Conservation (phyloP, 2,888 invertebrate genomes). For the Lacanobia oleracea region DNA sequence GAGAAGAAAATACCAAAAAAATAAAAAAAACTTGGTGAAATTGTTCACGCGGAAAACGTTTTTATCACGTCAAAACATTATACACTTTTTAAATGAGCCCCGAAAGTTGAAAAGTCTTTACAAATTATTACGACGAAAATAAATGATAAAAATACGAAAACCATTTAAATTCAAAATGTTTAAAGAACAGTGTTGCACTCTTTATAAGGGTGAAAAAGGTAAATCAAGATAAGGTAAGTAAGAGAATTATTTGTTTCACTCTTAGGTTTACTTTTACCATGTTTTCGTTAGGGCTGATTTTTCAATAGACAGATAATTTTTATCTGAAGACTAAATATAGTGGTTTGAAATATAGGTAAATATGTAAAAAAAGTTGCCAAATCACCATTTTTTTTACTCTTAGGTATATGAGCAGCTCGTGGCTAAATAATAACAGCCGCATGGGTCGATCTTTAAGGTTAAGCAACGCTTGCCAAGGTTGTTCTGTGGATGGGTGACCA, state of each 20-base stretch:
- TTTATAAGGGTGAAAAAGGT: background rate
- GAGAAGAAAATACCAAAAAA: background rate
- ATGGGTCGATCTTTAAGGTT: too few species aligned
- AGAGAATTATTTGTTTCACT: constrained; percentile 7
- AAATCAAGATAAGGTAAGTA: constrained; percentile 22
- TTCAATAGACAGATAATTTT: too few species aligned
- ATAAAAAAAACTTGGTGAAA: constrained; percentile 4
- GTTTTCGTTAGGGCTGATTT: too few species aligned
- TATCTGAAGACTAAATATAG: too few species aligned
- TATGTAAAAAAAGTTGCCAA: too few species aligned
- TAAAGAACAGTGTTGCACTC: too few species aligned
- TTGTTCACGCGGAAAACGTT: constrained; percentile 18
- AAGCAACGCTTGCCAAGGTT: too few species aligned
- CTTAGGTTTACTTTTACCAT: background rate
- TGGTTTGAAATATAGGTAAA: too few species aligned
- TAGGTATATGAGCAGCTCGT: too few species aligned
- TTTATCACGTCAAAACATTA: background rate
- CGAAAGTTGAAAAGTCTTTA: constrained; percentile 7
- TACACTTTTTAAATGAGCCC: background rate
- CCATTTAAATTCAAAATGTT: background rate
- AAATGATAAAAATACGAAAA: constrained; percentile 11
- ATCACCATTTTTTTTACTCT: too few species aligned
- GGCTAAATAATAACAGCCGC: too few species aligned
- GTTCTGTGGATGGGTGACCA: too few species aligned
- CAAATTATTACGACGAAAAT: constrained; percentile 25